Percentiles rank a stretch among this genome's conserved stretches.
Evolutionary conservation across 1,140 invertebrate genomes (phyloP).

Genomic region (Caerostris extrusa): DNA sequence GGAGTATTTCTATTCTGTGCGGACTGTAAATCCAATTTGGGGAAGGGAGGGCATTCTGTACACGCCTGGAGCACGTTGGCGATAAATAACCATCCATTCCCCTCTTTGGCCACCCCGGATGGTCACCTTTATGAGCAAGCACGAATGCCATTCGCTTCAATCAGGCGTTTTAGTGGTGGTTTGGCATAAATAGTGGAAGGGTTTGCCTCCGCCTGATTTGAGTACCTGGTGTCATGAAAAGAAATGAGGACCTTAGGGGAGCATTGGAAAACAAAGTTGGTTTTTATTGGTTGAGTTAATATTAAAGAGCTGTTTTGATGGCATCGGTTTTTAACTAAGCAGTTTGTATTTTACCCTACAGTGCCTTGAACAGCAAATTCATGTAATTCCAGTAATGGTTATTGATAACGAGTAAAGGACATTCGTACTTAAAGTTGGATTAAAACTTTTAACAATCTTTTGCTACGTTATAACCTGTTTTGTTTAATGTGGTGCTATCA

Average conservation of each 20-base stretch:
- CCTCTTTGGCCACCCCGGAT: background rate
- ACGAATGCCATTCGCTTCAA: background rate
- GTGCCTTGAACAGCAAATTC: too few species aligned
- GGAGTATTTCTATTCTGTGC: slow-evolving; percentile 17
- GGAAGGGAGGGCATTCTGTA: slow-evolving; percentile 21
- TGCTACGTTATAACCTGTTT: too few species aligned
- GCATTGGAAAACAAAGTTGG: background rate
- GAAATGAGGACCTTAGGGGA: background rate
- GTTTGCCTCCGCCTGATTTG: background rate
- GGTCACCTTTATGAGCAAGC: background rate
- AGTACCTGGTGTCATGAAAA: background rate
- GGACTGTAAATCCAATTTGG: slow-evolving; percentile 35
- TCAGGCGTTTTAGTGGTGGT: background rate
- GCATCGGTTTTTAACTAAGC: too few species aligned
- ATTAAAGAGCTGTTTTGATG: background rate
- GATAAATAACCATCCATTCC: slow-evolving; percentile 16
- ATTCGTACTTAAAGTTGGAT: too few species aligned
- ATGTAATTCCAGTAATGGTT: too few species aligned
- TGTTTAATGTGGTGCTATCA: too few species aligned
- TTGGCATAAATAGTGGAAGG: background rate
- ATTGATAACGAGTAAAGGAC: too few species aligned
- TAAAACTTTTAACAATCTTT: too few species aligned
- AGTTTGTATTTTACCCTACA: too few species aligned
- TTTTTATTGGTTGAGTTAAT: background rate
- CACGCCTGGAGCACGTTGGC: background rate